phyloP scores from a whole-genome alignment of 2,113 vertebrate species.

The Takifugu bimaculatus region DNA sequence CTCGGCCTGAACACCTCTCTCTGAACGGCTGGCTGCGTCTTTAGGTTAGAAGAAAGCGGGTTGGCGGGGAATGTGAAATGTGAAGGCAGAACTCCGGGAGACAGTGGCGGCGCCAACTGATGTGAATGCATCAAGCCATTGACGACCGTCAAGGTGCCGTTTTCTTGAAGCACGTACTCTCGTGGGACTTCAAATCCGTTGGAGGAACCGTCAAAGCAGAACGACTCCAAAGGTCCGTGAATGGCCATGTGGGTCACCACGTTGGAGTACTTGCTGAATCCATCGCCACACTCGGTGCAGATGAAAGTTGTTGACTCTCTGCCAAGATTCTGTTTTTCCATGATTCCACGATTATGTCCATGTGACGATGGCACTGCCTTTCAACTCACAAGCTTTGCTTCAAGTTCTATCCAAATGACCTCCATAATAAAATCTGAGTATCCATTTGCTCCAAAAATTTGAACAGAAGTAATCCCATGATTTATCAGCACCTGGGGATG shows the following conservation, averaged over 20 bases:
- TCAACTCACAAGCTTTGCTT: conserved; percentile 3
- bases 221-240: conserved; percentile 73
- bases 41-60: conserved; percentile 43
- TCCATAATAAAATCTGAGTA: conserved; percentile 17
- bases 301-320: conserved; percentile 71
- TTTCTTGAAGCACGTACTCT: conserved; percentile 79
- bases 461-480: conserved; percentile 13
- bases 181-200: conserved; percentile 72
- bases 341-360: conserved; percentile 48
- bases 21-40: conserved; percentile 16
- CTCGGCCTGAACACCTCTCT: conserved; percentile 43
- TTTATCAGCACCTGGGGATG: conserved; percentile 37
- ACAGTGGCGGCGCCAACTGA: conserved; percentile 49
- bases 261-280: conserved; percentile 71
- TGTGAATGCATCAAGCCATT: conserved; percentile 61
- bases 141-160: conserved; percentile 73
- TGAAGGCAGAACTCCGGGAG: conserved; percentile 57
- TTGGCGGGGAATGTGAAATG: conserved; percentile 39
- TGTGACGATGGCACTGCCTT: conserved; percentile 58
- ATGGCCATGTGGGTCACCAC: conserved; percentile 71
- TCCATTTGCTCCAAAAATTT: conserved; percentile 14
- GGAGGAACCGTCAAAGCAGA: conserved; percentile 68
- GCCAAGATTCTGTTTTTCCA: conserved; percentile 66
- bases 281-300: conserved; percentile 79
- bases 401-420: conserved; percentile 14